A percentile compares a stretch with the other conserved stretches of the same genome.
Conservation (phyloP, 2,113 vertebrate species). For the Oryzias melastigma region DNA sequence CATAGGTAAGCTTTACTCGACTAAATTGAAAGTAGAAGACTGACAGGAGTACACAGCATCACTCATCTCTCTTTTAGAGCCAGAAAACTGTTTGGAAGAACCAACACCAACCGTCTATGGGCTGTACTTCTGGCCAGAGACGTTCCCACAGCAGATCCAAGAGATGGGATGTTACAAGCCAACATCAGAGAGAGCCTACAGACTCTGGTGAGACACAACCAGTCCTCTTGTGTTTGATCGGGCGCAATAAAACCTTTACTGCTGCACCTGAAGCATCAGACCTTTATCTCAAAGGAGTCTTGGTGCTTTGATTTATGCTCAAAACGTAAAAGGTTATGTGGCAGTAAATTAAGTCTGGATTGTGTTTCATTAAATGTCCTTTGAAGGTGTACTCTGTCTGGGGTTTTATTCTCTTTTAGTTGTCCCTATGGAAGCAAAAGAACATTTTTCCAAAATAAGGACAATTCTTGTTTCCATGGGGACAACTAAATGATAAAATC, state of each 20-base stretch:
- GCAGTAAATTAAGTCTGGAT: background rate
- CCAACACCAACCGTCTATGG: constrained; percentile 58
- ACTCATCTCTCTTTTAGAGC: constrained; percentile 46
- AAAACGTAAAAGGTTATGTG: background rate
- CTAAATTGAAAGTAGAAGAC: background rate
- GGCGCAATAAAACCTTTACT: background rate
- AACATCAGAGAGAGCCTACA: constrained; percentile 21
- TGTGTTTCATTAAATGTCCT: no score
- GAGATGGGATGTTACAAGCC: constrained; percentile 57
- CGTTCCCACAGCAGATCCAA: constrained; percentile 43
- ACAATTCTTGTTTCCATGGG: no score
- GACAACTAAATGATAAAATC: no score
- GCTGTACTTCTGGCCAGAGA: constrained; percentile 60
- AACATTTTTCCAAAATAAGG: no score
- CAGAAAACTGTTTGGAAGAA: constrained; percentile 63
- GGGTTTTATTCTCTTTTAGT: no score
- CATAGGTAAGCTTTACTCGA: constrained; percentile 42
- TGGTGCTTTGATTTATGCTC: background rate
- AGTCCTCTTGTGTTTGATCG: background rate
- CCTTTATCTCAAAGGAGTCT: background rate
- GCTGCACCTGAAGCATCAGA: background rate
- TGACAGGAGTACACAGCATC: background rate
- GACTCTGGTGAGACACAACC: constrained; percentile 66
- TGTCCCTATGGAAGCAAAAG: no score
- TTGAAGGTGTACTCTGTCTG: no score